phyloP scores from a whole-genome alignment of 2,888 invertebrate genomes.

The Diploptera punctata region DNA sequence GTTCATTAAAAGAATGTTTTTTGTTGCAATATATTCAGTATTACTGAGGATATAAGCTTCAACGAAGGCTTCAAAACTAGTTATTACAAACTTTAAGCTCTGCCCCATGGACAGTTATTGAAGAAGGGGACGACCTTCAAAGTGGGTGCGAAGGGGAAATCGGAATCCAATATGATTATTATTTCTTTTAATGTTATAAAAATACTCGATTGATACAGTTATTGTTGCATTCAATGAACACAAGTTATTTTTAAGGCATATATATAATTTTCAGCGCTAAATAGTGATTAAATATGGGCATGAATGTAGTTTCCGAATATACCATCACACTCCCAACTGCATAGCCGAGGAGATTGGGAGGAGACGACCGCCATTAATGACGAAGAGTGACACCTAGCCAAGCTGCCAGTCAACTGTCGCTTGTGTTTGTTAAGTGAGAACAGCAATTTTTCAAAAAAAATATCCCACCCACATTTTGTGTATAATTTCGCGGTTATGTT shows the following conservation, averaged over 20 bases:
- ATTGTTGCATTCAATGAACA: too few relatives aligned
- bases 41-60: background rate
- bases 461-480: slow-evolving; percentile 24
- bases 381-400: slow-evolving; percentile 46
- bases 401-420: slow-evolving; percentile 45
- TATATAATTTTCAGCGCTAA: too few relatives aligned
- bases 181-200: too few relatives aligned
- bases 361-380: slow-evolving; percentile 44
- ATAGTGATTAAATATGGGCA: too few relatives aligned
- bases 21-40: background rate
- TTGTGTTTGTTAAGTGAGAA: slow-evolving; percentile 39
- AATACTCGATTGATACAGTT: too few relatives aligned
- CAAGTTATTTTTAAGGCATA: too few relatives aligned
- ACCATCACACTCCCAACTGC: slow-evolving; percentile 34
- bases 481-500: slow-evolving; percentile 9
- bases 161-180: slow-evolving; percentile 25
- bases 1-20: background rate
- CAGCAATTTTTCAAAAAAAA: slow-evolving; percentile 39
- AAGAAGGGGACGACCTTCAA: slow-evolving; percentile 43
- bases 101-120: slow-evolving; percentile 34
- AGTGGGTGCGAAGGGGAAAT: slow-evolving; percentile 30
- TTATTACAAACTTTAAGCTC: slow-evolving; percentile 6
- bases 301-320: slow-evolving; percentile 32
- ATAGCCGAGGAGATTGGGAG: slow-evolving; percentile 41
- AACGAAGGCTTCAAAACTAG: background rate